Conservation (phyloP, 2,113 vertebrate species). For the Halichoeres trimaculatus region DNA sequence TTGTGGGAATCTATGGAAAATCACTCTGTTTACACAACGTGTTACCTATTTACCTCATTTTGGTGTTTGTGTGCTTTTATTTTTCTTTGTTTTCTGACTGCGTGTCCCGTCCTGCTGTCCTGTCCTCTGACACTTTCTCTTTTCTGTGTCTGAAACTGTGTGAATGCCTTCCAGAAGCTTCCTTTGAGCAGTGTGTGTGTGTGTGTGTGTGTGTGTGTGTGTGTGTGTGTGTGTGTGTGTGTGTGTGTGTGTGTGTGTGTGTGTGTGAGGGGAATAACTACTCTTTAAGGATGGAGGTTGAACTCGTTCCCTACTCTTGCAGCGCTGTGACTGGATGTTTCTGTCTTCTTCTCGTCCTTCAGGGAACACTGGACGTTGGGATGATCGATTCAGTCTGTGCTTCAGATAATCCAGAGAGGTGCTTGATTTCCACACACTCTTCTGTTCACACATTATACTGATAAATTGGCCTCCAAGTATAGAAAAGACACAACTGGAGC, state of each 20-base stretch:
- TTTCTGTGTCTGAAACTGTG: too few relatives aligned
- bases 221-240: slow-evolving; percentile 6
- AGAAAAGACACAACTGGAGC: neutral
- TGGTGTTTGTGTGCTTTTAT: too few relatives aligned
- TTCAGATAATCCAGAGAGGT: slow-evolving; percentile 97
- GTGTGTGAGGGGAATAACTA: slow-evolving; percentile 7
- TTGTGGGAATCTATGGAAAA: slow-evolving; percentile 22
- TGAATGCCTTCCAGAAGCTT: too few relatives aligned
- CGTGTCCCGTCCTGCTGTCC: too few relatives aligned
- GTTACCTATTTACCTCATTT: too few relatives aligned
- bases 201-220: slow-evolving; percentile 8
- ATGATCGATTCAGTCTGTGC: slow-evolving; percentile 98
- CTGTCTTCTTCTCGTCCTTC: slow-evolving; percentile 6
- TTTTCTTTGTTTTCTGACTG: too few relatives aligned
- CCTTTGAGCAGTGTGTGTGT: neutral
- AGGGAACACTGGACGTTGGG: slow-evolving; percentile 98
- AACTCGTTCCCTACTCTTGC: slow-evolving; percentile 11
- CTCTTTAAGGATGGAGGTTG: slow-evolving; percentile 35
- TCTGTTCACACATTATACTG: too few relatives aligned
- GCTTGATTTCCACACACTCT: slow-evolving; percentile 34
- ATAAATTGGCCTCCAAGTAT: neutral
- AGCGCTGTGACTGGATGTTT: slow-evolving; percentile 1
- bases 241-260: neutral
- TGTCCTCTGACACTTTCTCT: too few relatives aligned
- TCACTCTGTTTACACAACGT: too few relatives aligned